A percentile compares a stretch with the other conserved stretches of the same genome.
These are phyloP conservation scores for Characodon lateralis DNA, from an alignment of 2,797 vertebrate species.

Conservation along the genomic window DNA sequence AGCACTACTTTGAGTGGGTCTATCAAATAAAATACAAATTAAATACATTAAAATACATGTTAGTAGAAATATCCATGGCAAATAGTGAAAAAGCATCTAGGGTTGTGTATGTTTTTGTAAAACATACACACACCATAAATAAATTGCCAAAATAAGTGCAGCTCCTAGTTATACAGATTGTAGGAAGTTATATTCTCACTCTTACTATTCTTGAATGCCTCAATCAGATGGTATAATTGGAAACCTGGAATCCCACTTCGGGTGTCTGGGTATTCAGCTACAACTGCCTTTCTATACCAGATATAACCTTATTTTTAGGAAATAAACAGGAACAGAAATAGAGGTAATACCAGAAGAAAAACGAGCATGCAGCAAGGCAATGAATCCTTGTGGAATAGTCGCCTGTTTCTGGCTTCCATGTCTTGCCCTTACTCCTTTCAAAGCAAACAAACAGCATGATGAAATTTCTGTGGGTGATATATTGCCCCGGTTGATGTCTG, in stretches of 20 bases:
- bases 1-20: too few relatives aligned
- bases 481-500: slow-evolving; percentile 48
- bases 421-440: slow-evolving; percentile 28
- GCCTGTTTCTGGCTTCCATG: slow-evolving; percentile 34
- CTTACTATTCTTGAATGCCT: not conserved
- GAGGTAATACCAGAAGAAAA: slow-evolving; percentile 37
- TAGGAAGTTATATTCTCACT: not conserved
- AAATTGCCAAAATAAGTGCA: not conserved
- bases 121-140: not conserved
- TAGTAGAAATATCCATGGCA: too few relatives aligned
- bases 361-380: not conserved
- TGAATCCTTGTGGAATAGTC: slow-evolving; percentile 30
- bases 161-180: not conserved
- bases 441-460: slow-evolving; percentile 66
- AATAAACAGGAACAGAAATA: slow-evolving; percentile 8
- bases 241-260: not conserved
- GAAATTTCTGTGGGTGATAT: slow-evolving; percentile 64
- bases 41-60: too few relatives aligned
- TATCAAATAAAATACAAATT: too few relatives aligned
- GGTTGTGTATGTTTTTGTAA: too few relatives aligned
- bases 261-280: not conserved
- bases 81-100: too few relatives aligned
- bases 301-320: slow-evolving; percentile 31
- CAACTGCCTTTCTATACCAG: slow-evolving; percentile 2
- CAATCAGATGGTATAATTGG: not conserved